These are phyloP conservation scores for Euwallacea fornicatus DNA, from an alignment of 1,140 invertebrate genomes.

Conservation along the genomic window DNA sequence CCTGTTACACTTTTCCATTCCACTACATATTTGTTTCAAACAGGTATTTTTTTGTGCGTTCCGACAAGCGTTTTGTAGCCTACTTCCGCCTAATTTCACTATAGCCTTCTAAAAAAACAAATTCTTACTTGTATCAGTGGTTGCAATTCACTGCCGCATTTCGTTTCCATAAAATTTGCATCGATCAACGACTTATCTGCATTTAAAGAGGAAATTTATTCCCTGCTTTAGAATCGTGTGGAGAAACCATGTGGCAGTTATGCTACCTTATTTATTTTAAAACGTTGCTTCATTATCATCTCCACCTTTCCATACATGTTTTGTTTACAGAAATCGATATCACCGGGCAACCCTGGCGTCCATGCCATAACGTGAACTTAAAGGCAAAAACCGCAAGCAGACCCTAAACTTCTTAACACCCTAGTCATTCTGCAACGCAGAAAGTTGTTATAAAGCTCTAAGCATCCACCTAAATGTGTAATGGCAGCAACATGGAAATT, in stretches of 20 bases:
- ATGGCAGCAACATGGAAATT: constrained; percentile 31
- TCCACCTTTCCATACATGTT: no score
- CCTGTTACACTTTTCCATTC: no score
- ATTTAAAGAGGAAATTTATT: constrained; percentile 39
- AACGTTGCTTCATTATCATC: no score
- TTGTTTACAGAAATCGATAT: no score
- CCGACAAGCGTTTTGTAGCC: neutral
- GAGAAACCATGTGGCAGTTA: neutral
- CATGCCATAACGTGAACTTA: neutral
- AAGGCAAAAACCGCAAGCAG: neutral
- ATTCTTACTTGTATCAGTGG: constrained; percentile 17
- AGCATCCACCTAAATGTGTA: constrained; percentile 30
- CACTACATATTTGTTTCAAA: no score
- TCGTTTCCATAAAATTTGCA: constrained; percentile 36
- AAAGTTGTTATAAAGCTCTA: constrained; percentile 20
- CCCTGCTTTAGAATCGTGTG: constrained; percentile 16
- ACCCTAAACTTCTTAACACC: constrained; percentile 24
- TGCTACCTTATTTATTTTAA: no score
- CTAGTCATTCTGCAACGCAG: constrained; percentile 13
- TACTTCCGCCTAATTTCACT: neutral
- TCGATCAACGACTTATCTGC: constrained; percentile 32
- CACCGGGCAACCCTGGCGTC: no score
- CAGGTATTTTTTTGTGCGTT: no score
- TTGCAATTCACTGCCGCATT: constrained; percentile 23
- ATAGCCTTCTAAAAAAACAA: constrained; percentile 6